Conservation (phyloP, 2,888 invertebrate genomes). For the Drosophila cyrtoloma region DNA sequence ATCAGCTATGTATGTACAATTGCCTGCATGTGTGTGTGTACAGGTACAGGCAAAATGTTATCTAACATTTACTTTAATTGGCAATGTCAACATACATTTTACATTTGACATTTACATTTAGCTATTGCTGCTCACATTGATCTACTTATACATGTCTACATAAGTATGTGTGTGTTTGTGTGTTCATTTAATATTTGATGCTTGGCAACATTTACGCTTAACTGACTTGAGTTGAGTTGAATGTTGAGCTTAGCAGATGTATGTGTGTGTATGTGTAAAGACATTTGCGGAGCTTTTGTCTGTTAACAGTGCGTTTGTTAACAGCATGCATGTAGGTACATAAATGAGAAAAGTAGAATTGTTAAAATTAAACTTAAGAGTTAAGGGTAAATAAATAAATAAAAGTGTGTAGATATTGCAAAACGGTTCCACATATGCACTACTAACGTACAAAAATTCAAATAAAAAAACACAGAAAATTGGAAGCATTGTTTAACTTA, state of each 20-base stretch:
- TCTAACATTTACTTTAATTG: background rate
- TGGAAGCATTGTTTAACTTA: conserved; percentile 63
- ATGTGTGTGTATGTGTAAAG: background rate
- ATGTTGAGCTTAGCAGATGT: background rate
- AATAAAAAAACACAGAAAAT: conserved; percentile 60
- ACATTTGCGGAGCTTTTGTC: background rate
- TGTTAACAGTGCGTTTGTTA: background rate
- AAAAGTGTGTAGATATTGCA: conserved; percentile 59
- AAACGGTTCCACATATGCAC: conserved; percentile 42
- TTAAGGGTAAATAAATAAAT: conserved; percentile 58
- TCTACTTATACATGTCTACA: background rate
- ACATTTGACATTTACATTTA: background rate
- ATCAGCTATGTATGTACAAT: background rate
- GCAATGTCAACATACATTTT: background rate
- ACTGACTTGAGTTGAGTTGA: background rate
- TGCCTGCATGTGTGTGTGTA: background rate
- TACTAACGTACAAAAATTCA: conserved; percentile 34
- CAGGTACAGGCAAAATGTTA: background rate
- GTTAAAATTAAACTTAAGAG: conserved; percentile 20
- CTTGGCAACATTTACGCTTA: background rate
- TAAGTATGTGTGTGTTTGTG: background rate
- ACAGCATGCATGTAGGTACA: conserved; percentile 1
- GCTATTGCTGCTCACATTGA: background rate
- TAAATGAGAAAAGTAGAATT: background rate
- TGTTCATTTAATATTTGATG: background rate